Evolutionary conservation across 2,797 vertebrate genomes (phyloP), one percentile per base, ranked within the genome.

Genomic region (Psittacula echo): DNA sequence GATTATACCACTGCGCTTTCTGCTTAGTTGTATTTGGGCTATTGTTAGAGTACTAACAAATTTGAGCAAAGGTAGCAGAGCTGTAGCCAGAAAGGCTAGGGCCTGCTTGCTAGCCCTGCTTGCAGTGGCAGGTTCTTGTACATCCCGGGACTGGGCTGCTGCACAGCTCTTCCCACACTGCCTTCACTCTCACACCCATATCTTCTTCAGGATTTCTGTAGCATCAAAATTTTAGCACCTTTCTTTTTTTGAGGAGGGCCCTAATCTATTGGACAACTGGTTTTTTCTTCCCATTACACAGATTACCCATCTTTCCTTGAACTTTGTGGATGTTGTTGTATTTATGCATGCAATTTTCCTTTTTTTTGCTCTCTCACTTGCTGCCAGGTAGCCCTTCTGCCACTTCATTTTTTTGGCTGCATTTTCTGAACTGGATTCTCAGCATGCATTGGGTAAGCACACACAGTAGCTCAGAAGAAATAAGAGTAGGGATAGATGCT

Each of bases 161-260:
- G 21, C 13, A n/a, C 27, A 67, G 30, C 5, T 77, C 14, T 64
- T 4, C 6, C 11, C 32, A 29, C 10, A 3, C 24, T 4, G 4
- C 8, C 82, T 74, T 24, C 24, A n/a, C 18, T 37, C n/a, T 60
- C 41, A 48, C 8, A 78, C 9, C 21, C 1, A 0, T 45, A 15
- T 73, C 62, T 87, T 85, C 67, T 82, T 92, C 15, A 51, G 24
- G 15, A 73, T 89, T 75, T 76, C 42, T 73, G 11, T 5, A 17
- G 37, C 11, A 78, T 47, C 21, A 18, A 6, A 68, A 44, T 48
- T 86, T 86, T 47, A 72, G 6, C 13, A 39, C 7, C 13, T 24
- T 50, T 34, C 9, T 34, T 34, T 34, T 24, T 34, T 34, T 23
- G 14, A 11, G 5, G 6, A 3, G 3, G 3, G 2, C 2, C 9